Conservation (phyloP, 2,888 invertebrate species). For the Zaprionus obscuricornis region DNA sequence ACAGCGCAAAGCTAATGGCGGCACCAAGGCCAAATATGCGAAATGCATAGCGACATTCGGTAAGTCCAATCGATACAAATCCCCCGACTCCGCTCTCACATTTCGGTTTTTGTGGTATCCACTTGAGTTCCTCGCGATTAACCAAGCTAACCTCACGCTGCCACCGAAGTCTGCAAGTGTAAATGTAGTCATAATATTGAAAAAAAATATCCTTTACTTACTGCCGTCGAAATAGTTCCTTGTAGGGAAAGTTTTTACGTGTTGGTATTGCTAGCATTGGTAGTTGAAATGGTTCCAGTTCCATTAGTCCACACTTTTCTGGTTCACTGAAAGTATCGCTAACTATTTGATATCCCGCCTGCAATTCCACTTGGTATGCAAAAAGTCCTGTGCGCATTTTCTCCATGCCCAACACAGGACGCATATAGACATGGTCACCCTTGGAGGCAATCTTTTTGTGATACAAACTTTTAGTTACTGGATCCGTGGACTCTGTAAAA, state of each 20-base stretch:
- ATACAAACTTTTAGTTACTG: conserved; percentile 84
- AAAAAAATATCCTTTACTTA: conserved; percentile 38
- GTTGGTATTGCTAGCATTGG: conserved; percentile 85
- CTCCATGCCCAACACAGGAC: conserved; percentile 85
- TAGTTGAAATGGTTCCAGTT: conserved; percentile 86
- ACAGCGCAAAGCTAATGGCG: conserved; percentile 53
- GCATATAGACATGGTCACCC: conserved; percentile 85
- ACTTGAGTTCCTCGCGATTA: conserved; percentile 84
- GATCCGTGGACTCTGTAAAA: conserved; percentile 86
- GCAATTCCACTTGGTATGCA: conserved; percentile 86
- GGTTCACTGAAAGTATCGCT: conserved; percentile 86
- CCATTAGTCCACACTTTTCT: conserved; percentile 87
- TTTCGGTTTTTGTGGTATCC: conserved; percentile 85
- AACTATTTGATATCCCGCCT: conserved; percentile 86
- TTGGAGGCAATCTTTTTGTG: conserved; percentile 85
- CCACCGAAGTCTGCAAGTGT: conserved; percentile 84
- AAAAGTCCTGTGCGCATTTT: conserved; percentile 85
- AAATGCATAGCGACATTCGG: conserved; percentile 85
- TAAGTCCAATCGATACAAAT: conserved; percentile 85
- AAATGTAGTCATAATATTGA: not conserved
- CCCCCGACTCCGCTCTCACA: conserved; percentile 84
- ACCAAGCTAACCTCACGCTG: conserved; percentile 86
- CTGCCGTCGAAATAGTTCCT: conserved; percentile 84
- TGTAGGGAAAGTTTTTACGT: conserved; percentile 85
- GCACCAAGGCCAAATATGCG: conserved; percentile 82